Evolutionary conservation across 2,888 invertebrate genomes (phyloP).

Genomic region (Pogonocherus hispidulus): DNA sequence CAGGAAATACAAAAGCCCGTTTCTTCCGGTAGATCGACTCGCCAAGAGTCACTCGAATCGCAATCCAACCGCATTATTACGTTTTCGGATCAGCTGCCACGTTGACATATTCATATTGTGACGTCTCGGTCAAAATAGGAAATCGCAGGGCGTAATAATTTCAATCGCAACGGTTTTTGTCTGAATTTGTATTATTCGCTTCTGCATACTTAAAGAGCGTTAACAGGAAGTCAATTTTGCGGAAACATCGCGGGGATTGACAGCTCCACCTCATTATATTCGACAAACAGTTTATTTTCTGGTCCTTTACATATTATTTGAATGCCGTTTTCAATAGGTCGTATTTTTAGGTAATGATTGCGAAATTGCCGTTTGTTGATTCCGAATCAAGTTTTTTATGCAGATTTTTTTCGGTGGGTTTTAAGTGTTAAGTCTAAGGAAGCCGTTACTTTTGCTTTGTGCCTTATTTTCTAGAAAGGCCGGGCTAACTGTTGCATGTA

Average conservation of each 20-base stretch:
- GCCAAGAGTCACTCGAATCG: conserved; percentile 46
- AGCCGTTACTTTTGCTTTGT: conserved; percentile 8
- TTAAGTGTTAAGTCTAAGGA: neutral
- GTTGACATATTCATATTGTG: conserved; percentile 60
- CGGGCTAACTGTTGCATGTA: neutral
- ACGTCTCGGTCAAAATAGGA: conserved; percentile 60
- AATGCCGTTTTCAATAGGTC: conserved; percentile 34
- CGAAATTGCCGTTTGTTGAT: neutral
- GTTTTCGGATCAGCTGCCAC: conserved; percentile 39
- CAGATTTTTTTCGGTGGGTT: neutral
- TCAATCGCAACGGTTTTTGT: conserved; percentile 45
- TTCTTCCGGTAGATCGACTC: conserved; percentile 49
- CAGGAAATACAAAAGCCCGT: conserved; percentile 41
- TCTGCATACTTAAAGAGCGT: conserved; percentile 46
- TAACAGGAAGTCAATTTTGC: conserved; percentile 60
- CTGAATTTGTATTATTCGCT: conserved; percentile 44
- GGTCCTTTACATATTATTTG: conserved; percentile 39
- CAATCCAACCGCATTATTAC: too few species aligned
- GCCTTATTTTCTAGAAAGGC: neutral
- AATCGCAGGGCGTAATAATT: conserved; percentile 50
- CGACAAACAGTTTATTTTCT: conserved; percentile 38
- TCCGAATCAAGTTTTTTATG: neutral
- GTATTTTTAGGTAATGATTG: conserved; percentile 8
- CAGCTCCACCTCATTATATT: conserved; percentile 58
- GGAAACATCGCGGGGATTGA: conserved; percentile 61